phyloP scores from a whole-genome alignment of 2,888 invertebrate species.

The Cetonia aurata region DNA sequence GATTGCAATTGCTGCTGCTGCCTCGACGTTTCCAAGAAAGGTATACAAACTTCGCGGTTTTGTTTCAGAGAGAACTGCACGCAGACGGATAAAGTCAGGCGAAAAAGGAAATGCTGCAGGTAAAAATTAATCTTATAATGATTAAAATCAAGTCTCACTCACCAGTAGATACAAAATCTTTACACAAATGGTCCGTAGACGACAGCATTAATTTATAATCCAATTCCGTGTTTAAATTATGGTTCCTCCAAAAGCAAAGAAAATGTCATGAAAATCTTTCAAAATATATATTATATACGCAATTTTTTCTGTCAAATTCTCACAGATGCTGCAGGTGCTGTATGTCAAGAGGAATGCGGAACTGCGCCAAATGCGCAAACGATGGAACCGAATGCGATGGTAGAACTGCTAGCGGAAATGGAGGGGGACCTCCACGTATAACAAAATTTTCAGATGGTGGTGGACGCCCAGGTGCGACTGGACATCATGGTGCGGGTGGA shows the following conservation, averaged over 20 bases:
- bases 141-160: too few relatives aligned
- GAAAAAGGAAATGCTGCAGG: constrained; percentile 37
- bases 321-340: constrained; percentile 40
- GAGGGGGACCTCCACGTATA: too few relatives aligned
- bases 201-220: too few relatives aligned
- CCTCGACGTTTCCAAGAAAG: constrained; percentile 16
- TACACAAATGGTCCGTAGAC: too few relatives aligned
- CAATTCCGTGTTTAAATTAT: background rate
- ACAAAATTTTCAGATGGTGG: too few relatives aligned
- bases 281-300: background rate
- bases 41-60: constrained; percentile 40
- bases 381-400: background rate
- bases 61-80: constrained; percentile 40
- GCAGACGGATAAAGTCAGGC: constrained; percentile 32
- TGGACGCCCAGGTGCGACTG: too few relatives aligned
- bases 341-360: background rate
- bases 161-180: too few relatives aligned
- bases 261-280: background rate
- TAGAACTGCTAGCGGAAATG: background rate
- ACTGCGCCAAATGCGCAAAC: constrained; percentile 11
- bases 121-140: constrained; percentile 20
- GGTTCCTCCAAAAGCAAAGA: background rate
- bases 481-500: too few relatives aligned
- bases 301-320: constrained; percentile 2
- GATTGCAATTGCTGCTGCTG: constrained; percentile 39